phyloP scores from a whole-genome alignment of 2,888 invertebrate genomes.

The Tenthredo livida region DNA sequence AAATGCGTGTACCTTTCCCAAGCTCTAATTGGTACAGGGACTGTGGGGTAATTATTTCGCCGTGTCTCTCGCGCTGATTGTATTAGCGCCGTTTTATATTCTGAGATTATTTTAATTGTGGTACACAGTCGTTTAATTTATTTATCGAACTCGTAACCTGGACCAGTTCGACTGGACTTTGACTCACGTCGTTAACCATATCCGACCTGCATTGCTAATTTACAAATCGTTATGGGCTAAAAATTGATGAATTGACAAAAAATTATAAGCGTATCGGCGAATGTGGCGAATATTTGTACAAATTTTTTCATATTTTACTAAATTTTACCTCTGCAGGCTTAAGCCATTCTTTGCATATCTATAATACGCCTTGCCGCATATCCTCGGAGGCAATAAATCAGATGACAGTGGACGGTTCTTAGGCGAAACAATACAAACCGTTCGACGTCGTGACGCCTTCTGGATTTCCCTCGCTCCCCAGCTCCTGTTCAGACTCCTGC shows the following conservation, averaged over 20 bases:
- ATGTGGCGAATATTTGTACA: not conserved
- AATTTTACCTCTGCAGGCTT: not conserved
- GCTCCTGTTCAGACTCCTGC: conserved; percentile 33
- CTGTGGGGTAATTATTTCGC: conserved; percentile 55
- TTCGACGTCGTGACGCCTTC: conserved; percentile 54
- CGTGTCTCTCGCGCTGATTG: conserved; percentile 52
- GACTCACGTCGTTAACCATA: conserved; percentile 13
- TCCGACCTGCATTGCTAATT: not conserved
- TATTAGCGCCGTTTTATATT: conserved; percentile 55
- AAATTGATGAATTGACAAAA: not conserved
- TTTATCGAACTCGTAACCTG: conserved; percentile 50
- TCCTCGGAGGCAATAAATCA: conserved; percentile 22
- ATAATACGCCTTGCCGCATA: not conserved
- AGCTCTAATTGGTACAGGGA: conserved; percentile 41
- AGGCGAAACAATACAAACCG: conserved; percentile 53
- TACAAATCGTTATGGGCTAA: not conserved
- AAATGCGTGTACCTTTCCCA: conserved; percentile 37
- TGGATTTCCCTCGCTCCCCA: conserved; percentile 38
- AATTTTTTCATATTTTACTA: not conserved
- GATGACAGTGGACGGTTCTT: conserved; percentile 45
- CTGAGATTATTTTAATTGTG: conserved; percentile 58
- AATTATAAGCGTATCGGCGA: not conserved
- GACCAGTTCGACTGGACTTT: conserved; percentile 35
- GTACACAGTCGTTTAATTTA: conserved; percentile 54
- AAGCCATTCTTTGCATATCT: not conserved